Evolutionary conservation across 2,113 vertebrate genomes (phyloP).

Genomic region (Phocoena sinus): DNA sequence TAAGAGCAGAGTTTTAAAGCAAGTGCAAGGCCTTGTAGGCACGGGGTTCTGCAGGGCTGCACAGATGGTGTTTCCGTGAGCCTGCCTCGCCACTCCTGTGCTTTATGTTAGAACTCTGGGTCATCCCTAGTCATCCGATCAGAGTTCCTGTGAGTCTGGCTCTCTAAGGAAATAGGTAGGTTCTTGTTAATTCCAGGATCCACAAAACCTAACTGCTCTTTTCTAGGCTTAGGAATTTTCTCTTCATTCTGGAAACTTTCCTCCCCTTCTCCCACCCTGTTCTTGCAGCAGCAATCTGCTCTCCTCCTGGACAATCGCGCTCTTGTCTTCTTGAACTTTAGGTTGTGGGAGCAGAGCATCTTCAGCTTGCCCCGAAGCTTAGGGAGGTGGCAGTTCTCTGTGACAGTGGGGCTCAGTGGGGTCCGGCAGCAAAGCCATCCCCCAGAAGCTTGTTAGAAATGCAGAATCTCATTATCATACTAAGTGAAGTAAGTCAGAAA

Average conservation of each 20-base stretch:
- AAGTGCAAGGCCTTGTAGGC: not conserved
- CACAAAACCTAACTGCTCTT: not conserved
- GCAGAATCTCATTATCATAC: not conserved
- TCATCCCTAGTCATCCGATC: not conserved
- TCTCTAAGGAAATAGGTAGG: not conserved
- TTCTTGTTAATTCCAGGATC: not conserved
- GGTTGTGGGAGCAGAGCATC: not conserved
- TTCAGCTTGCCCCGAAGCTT: not conserved
- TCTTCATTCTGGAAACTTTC: not conserved
- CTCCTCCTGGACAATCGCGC: not conserved
- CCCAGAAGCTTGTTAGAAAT: not conserved
- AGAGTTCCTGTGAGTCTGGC: not conserved
- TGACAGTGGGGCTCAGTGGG: not conserved
- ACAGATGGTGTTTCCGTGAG: not conserved
- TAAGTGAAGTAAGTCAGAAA: not conserved
- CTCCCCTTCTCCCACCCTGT: not conserved
- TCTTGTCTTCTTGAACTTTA: not conserved
- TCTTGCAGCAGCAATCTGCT: not conserved
- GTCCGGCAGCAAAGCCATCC: not conserved
- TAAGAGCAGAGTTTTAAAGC: not conserved
- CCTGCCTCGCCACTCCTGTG: fast-evolving
- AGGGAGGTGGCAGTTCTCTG: not conserved
- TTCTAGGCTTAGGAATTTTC: not conserved
- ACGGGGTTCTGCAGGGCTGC: not conserved
- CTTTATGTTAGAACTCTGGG: not conserved